These are phyloP conservation scores for Baccha elongata DNA, from an alignment of 2,888 invertebrate species.

Conservation along the genomic window DNA sequence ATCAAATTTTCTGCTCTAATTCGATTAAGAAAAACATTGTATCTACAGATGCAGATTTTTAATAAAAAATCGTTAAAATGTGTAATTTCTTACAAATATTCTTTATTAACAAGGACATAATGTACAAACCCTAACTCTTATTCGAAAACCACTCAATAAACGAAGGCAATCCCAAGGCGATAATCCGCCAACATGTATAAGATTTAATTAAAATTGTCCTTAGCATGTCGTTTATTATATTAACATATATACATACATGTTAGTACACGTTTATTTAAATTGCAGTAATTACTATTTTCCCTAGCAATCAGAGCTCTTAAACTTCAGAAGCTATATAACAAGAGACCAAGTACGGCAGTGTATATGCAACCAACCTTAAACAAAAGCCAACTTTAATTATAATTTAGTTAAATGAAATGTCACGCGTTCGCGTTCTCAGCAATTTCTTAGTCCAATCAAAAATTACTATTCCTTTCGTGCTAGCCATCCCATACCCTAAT, in stretches of 20 bases:
- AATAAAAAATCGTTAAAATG: too few relatives aligned
- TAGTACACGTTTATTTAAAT: slow-evolving; percentile 13
- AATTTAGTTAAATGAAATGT: slow-evolving; percentile 57
- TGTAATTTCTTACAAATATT: too few relatives aligned
- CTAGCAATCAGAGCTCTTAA: slow-evolving; percentile 27
- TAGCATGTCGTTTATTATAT: background rate
- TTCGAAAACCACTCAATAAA: background rate
- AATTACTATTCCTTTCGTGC: slow-evolving; percentile 37
- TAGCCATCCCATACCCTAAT: slow-evolving; percentile 21
- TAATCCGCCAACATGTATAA: slow-evolving; percentile 12
- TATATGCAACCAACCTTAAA: slow-evolving; percentile 41
- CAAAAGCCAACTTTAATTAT: slow-evolving; percentile 59
- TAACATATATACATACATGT: background rate
- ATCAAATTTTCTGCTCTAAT: too few relatives aligned
- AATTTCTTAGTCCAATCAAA: slow-evolving; percentile 40
- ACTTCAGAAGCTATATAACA: slow-evolving; percentile 9
- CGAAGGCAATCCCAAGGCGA: slow-evolving; percentile 3
- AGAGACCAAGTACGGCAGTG: slow-evolving; percentile 30
- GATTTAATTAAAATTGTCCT: slow-evolving; percentile 26
- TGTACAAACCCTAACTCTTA: too few relatives aligned
- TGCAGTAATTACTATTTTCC: slow-evolving; percentile 26
- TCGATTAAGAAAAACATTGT: too few relatives aligned
- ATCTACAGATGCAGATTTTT: too few relatives aligned
- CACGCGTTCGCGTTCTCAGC: slow-evolving; percentile 40
- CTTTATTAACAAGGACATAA: too few relatives aligned